Evolutionary conservation across 2,797 vertebrate species (phyloP).

Genomic region (Pseudochirops corinnae): DNA sequence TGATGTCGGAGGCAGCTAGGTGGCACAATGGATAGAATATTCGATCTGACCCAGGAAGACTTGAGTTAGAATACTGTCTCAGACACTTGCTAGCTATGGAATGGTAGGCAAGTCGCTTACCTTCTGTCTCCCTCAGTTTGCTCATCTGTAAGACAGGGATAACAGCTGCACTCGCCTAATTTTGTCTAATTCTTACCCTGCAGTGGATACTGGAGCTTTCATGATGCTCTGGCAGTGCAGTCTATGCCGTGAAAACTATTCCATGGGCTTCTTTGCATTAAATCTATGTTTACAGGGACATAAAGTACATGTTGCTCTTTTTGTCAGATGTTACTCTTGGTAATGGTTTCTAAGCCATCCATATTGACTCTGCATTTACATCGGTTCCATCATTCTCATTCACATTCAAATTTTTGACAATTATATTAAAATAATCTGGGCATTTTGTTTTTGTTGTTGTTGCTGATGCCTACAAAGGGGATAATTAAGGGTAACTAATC

Average conservation of each 20-base stretch:
- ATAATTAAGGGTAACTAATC: constrained; percentile 79
- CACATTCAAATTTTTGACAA: constrained; percentile 71
- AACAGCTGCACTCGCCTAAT: neutral
- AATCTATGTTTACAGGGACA: constrained; percentile 74
- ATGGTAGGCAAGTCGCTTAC: neutral
- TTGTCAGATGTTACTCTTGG: constrained; percentile 70
- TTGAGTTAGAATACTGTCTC: neutral
- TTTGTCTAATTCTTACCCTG: constrained; percentile 38
- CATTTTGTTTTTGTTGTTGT: constrained; percentile 1
- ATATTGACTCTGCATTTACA: constrained; percentile 78
- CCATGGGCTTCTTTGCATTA: constrained; percentile 66
- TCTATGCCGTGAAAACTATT: constrained; percentile 55
- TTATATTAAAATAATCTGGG: constrained; percentile 75
- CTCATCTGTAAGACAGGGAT: neutral
- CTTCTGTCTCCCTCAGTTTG: neutral
- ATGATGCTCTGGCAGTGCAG: constrained; percentile 66
- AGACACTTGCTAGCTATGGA: neutral
- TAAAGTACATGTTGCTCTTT: constrained; percentile 74
- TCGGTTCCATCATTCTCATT: constrained; percentile 73
- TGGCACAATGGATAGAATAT: neutral
- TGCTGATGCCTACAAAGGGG: constrained; percentile 65
- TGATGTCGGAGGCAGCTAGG: neutral
- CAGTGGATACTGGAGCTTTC: constrained; percentile 68
- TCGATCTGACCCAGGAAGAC: neutral
- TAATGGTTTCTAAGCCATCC: constrained; percentile 72